Conservation (phyloP, 2,888 invertebrate species). For the Pseudeuparius sepicola region DNA sequence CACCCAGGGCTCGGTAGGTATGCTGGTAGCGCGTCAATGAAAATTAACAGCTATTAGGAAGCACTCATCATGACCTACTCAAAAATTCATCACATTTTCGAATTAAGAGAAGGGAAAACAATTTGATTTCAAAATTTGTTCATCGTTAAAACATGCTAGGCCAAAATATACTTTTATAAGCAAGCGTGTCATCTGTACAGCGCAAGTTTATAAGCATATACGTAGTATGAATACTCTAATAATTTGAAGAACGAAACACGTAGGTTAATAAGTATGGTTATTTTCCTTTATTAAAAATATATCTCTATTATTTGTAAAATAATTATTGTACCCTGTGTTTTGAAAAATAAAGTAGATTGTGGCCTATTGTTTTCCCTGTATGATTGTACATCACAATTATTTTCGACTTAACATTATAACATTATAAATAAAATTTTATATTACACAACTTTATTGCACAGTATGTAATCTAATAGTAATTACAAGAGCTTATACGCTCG, state of each 20-base stretch:
- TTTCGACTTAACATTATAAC: constrained; percentile 22
- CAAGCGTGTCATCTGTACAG: too few relatives aligned
- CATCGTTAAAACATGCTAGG: constrained; percentile 13
- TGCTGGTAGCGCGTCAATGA: constrained; percentile 22
- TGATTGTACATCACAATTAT: constrained; percentile 31
- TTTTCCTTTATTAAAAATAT: too few relatives aligned
- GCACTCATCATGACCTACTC: constrained; percentile 11
- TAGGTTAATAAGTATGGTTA: too few relatives aligned
- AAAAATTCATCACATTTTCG: constrained; percentile 9
- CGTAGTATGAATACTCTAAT: too few relatives aligned
- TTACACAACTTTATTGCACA: constrained; percentile 27
- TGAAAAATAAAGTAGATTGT: constrained; percentile 20
- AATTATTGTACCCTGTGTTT: too few relatives aligned
- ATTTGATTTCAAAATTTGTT: constrained; percentile 9
- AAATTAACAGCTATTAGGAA: constrained; percentile 16
- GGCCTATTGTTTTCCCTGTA: constrained; percentile 24
- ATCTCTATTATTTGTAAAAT: too few relatives aligned
- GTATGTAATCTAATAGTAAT: too few relatives aligned
- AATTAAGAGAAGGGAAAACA: constrained; percentile 11
- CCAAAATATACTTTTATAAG: constrained; percentile 17
- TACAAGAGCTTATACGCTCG: too few relatives aligned
- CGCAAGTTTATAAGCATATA: too few relatives aligned
- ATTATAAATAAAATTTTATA: constrained; percentile 26
- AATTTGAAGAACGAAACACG: too few relatives aligned
- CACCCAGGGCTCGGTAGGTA: constrained; percentile 29